Evolutionary conservation across 2,113 vertebrate genomes (phyloP).

Genomic region (Scomber scombrus): DNA sequence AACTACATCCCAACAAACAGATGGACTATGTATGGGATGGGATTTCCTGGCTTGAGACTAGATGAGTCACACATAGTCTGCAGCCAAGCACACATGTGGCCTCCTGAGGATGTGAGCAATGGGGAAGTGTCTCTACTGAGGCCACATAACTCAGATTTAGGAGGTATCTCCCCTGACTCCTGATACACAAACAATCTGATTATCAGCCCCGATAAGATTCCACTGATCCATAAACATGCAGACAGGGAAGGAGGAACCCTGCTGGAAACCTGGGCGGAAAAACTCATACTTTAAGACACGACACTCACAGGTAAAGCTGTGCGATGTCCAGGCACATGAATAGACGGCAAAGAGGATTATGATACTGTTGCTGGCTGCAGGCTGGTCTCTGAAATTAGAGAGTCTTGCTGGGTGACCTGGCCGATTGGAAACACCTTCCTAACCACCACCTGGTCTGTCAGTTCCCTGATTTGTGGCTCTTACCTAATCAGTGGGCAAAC

Average conservation of each 20-base stretch:
- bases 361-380: slow-evolving; percentile 45
- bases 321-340: slow-evolving; percentile 40
- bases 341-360: slow-evolving; percentile 75
- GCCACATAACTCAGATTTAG: slow-evolving; percentile 30
- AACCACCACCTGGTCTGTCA: slow-evolving; percentile 42
- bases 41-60: slow-evolving; percentile 11
- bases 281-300: slow-evolving; percentile 3
- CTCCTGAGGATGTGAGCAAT: slow-evolving; percentile 20
- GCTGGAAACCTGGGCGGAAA: neutral
- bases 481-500: slow-evolving; percentile 47
- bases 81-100: neutral
- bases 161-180: no score
- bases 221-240: neutral
- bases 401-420: slow-evolving; percentile 40
- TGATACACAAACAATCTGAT: no score
- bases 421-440: slow-evolving; percentile 48
- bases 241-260: neutral
- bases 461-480: slow-evolving; percentile 25
- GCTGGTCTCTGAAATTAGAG: slow-evolving; percentile 64
- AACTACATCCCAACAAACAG: no score
- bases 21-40: neutral
- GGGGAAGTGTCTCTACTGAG: slow-evolving; percentile 19
- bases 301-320: slow-evolving; percentile 38
- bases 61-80: slow-evolving; percentile 1
- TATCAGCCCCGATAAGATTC: neutral